These are phyloP conservation scores for Blera fallax DNA, from an alignment of 2,888 invertebrate species.

Conservation along the genomic window DNA sequence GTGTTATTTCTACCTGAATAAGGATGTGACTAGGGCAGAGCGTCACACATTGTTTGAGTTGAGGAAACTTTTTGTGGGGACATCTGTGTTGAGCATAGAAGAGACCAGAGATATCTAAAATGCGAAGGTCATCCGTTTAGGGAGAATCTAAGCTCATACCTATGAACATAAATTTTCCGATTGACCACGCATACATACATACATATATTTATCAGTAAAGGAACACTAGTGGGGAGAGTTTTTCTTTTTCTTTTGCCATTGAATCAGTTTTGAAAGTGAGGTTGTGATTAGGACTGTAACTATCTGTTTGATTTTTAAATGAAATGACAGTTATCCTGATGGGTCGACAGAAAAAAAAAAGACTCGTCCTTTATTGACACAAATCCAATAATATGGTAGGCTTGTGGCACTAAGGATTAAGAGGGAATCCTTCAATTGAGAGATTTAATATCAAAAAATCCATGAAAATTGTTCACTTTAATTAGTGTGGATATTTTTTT, in stretches of 20 bases:
- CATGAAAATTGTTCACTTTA: too few species aligned
- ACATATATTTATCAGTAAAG: background rate
- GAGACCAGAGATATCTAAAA: background rate
- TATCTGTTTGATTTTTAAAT: background rate
- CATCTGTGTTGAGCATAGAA: background rate
- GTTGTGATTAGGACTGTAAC: background rate
- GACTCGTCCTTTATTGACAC: background rate
- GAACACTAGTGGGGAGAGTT: background rate
- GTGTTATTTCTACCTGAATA: slow-evolving; percentile 44
- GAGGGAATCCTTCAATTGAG: too few species aligned
- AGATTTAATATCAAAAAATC: too few species aligned
- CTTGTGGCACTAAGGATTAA: too few species aligned
- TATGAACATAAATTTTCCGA: background rate
- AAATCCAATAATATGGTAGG: too few species aligned
- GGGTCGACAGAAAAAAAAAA: background rate
- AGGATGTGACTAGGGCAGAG: slow-evolving; percentile 16
- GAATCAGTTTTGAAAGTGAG: slow-evolving; percentile 4
- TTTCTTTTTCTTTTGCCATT: background rate
- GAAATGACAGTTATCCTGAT: background rate
- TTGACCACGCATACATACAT: background rate
- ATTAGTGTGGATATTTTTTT: too few species aligned
- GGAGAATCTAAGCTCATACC: background rate
- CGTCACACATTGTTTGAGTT: slow-evolving; percentile 21
- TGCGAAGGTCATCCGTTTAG: background rate
- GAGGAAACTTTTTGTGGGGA: background rate